Base-by-base conservation (phyloP, 2,888 invertebrate species). In the Nymphalis urticae region DNA sequence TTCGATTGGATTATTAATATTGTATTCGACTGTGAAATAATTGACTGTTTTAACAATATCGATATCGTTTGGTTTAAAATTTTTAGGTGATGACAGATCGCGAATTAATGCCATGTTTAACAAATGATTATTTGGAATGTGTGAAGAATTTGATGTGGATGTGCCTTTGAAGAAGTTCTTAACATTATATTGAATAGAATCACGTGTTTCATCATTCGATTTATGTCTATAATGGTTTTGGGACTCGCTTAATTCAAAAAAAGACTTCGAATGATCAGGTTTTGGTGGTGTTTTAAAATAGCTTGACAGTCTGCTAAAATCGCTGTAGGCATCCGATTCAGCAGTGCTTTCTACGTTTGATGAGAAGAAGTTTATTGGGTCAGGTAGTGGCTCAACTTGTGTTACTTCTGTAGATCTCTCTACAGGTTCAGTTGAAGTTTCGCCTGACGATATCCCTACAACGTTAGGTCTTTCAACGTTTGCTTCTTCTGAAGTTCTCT, bases 231-330 rank as follows among this genome's bases (percentile, higher is more conserved):
- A 90, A 72, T 92, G 91, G 58, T 90, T 86, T 85, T 91, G 90
- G 68, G 90, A 87, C 70, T 89, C 85, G 78, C 92, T 92, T 66
- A 92, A 82, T 76, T 92, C 92, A 91, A 92, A 92, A 92, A 92
- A 92, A 89, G 92, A 87, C 75, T 92, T 92, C 21, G 87, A 80
- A 53, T 83, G 86, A 2, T 91, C 90, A 0, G 86, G 80, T 83
- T 89, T 86, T 0, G 83, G 71, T 48, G 89, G 86, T 1, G 87
- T 74, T 9, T 85, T 76, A 64, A 92, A 92, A 69, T 92, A 92
- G 65, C 92, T 92, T 5, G 92, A 92, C 71, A 92, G 71, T 77
- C 91, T 82, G 72, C 83, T 92, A 50, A 83, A 86, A 48, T 75
- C 79, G 24, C 58, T 76, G 21, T 78, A 75, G 13, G 72, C 80